Evolutionary conservation across 2,797 vertebrate species (phyloP), one percentile per base, ranked within the genome.

Genomic region (Eulemur albifrons): DNA sequence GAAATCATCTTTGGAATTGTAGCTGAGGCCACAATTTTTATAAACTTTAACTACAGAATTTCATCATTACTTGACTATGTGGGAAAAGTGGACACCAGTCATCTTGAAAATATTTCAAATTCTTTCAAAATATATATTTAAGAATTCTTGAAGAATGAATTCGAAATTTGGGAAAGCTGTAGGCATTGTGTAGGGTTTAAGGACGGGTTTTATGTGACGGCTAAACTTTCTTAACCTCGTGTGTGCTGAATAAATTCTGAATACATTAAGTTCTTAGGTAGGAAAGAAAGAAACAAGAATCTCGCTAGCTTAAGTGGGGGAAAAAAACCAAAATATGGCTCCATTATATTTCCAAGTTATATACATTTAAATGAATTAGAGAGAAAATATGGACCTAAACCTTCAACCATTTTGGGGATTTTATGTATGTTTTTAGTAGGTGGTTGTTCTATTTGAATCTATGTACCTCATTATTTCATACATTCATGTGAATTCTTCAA

Each of bases 281-380:
- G 2, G 7, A 61, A 85, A 82, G 40, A 75, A 75, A 88, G 30
- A 63, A 84, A 27, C 8, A 72, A 84, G 73, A 90, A 88, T 63
- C 54, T 70, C 63, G 69, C 35, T 25, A 70, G 54, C 10, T 96
- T 80, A 76, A 4, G 9, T 50, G 15, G 23, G 0, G 0, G 17
- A 32, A 59, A 65, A 67, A 67, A 32, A 1, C 0, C n/a, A 69
- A 85, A 93, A 59, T 50, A n/a, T 43, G 40, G 87, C 65, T 43
- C 18, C n/a, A 80, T 88, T 82, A 30, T 63, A 76, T 88, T 57
- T 72, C 59, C n/a, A 96, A 91, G 32, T 86, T 80, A 77, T 13
- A 79, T 32, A 86, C 2, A 90, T 61, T 90, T 40, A 95, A 72
- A 94, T 80, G 25, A 97, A 81, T 76, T 80, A 79, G 27, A 48